These are phyloP conservation scores for Lycopodina hypogea DNA, from an alignment of 37 sponge, comb jelly and placozoan species.

Conservation along the genomic window DNA sequence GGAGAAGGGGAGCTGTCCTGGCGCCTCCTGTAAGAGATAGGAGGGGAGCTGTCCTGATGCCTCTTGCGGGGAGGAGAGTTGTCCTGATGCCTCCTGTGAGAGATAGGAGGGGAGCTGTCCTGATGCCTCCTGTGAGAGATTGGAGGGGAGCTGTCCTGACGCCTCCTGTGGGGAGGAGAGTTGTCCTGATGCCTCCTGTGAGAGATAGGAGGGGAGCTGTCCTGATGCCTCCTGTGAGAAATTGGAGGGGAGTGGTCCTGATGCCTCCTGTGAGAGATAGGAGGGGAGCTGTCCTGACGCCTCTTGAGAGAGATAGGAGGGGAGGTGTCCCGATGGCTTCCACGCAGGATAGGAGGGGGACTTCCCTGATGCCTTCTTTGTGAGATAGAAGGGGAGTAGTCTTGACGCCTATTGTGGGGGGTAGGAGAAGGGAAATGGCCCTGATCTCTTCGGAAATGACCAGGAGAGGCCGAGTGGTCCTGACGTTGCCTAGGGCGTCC, in stretches of 20 bases:
- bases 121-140: neutral
- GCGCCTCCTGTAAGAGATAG: too few species aligned
- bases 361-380: neutral
- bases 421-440: slow-evolving; percentile 2
- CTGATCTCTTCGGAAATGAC: neutral
- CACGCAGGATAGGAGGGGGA: neutral
- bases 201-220: neutral
- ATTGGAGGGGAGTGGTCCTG: too few species aligned
- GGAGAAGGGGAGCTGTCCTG: neutral
- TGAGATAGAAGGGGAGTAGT: neutral
- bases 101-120: neutral
- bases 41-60: too few species aligned
- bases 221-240: too few species aligned
- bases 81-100: neutral
- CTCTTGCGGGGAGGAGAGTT: neutral
- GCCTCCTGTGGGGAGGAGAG: neutral
- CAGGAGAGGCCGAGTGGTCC: neutral
- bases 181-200: neutral
- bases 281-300: neutral
- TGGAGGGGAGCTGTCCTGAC: neutral
- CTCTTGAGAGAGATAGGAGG: too few species aligned
- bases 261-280: neutral
- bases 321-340: neutral
- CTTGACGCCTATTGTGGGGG: neutral
- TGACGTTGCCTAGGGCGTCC: neutral